Conservation (phyloP, 1,140 invertebrate genomes). For the Solen grandis region DNA sequence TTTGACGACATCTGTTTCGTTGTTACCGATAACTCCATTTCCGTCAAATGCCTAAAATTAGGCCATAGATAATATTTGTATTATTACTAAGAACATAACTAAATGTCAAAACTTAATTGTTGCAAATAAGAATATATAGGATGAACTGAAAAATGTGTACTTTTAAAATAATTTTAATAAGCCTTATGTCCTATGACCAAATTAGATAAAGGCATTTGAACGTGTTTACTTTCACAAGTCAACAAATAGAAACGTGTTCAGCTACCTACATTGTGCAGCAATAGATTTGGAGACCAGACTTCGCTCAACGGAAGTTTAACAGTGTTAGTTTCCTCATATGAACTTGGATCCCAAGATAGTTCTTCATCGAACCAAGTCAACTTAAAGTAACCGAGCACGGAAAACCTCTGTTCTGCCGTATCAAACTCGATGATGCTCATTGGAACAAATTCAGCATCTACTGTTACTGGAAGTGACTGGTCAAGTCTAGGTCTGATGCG, state of each 20-base stretch:
- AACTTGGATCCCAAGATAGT: conserved; percentile 3
- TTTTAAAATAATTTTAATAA: too few species aligned
- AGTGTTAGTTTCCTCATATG: conserved; percentile 10
- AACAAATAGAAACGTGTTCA: too few species aligned
- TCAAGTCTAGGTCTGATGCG: conserved; percentile 7
- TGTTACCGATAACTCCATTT: background rate
- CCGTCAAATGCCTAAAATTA: conserved; percentile 4
- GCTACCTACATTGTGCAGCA: conserved; percentile 24
- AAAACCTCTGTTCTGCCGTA: conserved; percentile 40
- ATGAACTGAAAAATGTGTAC: too few species aligned
- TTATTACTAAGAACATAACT: too few species aligned
- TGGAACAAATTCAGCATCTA: conserved; percentile 18
- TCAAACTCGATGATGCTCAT: conserved; percentile 35
- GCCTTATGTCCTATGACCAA: too few species aligned
- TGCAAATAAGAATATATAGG: too few species aligned
- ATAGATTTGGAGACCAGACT: conserved; percentile 23
- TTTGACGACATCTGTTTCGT: background rate
- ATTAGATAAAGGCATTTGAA: too few species aligned
- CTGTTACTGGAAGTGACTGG: conserved; percentile 1
- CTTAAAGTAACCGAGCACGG: conserved; percentile 29
- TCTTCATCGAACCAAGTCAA: conserved; percentile 25
- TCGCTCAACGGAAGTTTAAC: conserved; percentile 15
- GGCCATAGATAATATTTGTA: too few species aligned
- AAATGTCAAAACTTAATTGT: too few species aligned
- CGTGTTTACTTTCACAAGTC: too few species aligned